phyloP scores from a whole-genome alignment of 2,888 invertebrate genomes.

The Dolichomitus sp. region DNA sequence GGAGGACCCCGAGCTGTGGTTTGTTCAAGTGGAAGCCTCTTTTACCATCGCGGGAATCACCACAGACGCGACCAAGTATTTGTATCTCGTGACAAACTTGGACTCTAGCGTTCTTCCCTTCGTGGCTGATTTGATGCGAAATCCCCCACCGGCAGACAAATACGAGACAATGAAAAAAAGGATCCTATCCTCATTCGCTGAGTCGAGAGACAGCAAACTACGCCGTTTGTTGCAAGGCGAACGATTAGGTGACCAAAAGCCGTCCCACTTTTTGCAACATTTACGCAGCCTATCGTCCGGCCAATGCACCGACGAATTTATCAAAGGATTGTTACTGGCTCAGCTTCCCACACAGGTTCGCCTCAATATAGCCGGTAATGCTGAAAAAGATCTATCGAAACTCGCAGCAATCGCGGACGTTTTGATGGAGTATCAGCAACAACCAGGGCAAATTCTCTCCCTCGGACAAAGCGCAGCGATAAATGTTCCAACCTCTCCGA shows the following conservation, averaged over 20 bases:
- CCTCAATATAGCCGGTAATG: conserved; percentile 13
- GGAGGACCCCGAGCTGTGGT: conserved; percentile 62
- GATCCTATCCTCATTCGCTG: conserved; percentile 58
- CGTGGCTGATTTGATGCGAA: conserved; percentile 62
- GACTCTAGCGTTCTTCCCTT: conserved; percentile 56
- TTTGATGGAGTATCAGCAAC: neutral
- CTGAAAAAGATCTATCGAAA: neutral
- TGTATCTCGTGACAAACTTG: conserved; percentile 49
- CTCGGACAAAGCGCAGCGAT: neutral
- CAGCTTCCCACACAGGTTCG: conserved; percentile 32
- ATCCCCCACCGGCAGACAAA: conserved; percentile 45
- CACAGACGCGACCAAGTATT: conserved; percentile 57
- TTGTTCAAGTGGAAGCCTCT: conserved; percentile 64
- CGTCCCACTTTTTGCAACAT: conserved; percentile 64
- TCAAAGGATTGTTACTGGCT: neutral
- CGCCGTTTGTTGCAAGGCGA: conserved; percentile 46
- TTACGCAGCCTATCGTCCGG: conserved; percentile 44
- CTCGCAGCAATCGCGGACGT: neutral
- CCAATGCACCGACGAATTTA: conserved; percentile 39
- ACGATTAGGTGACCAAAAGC: conserved; percentile 66
- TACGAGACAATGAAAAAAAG: conserved; percentile 59
- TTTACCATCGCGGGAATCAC: conserved; percentile 55
- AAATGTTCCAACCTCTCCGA: neutral
- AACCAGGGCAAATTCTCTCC: neutral
- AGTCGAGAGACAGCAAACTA: conserved; percentile 49